Base-by-base conservation (phyloP, 2,888 invertebrate species). In the Heliconius ismenius region DNA sequence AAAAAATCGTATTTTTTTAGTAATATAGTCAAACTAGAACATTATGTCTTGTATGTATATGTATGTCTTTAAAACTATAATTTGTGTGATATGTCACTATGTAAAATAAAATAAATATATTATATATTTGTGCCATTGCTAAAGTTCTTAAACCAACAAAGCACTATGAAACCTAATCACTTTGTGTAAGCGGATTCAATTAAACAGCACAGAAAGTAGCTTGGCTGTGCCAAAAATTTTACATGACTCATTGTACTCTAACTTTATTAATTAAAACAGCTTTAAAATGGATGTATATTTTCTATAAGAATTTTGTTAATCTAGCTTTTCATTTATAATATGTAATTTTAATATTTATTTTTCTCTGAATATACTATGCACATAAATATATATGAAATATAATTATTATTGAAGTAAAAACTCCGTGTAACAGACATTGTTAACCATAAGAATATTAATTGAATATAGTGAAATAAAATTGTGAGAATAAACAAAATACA, bases 111-210 rank as follows among this genome's bases (percentile, higher is more conserved):
- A 43, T 24, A 39, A 18, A 11, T 26, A 43, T 24, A 11, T 9
- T 11, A 24, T 49, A 3, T 49, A 69, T 39, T 26, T 28, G 68
- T 69, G 28, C 26, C 13, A 49, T 69, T 49, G 4, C 21, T 39
- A 28, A 43, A 13, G 28, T 65, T 18, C 62, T 32, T 39, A 39
- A 21, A 54, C 26, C 26, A 43, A 58, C 18, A 69, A 69, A 21
- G 32, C 81, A 82, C 78, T 82, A 81, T 81, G 83, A 84, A 85
- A 89, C 88, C 86, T 85, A 86, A 85, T 86, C 86, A 88, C 87
- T 86, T 88, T 83, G 83, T 81, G 81, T 84, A 90, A 91, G 88
- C 90, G 90, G 89, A 90, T 90, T 90, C 88, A 89, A 90, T 89
- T 90, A 81, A 83, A 89, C 86, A 86, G 86, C 82, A 85, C 85